Evolutionary conservation across 2,888 invertebrate species (phyloP).

Genomic region (Danaus chrysippus): DNA sequence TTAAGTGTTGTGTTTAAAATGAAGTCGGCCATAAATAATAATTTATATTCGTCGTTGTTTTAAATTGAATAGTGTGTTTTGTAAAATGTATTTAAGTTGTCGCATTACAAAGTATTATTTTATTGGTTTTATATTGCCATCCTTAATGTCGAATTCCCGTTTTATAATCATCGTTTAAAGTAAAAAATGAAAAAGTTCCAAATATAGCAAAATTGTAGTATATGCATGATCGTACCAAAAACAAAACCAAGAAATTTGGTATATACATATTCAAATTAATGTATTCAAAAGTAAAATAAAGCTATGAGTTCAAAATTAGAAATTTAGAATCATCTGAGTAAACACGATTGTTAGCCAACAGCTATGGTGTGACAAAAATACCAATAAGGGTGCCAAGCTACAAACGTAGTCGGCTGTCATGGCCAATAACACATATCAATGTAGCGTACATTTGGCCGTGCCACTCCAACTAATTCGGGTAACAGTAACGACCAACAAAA

Average conservation of each 20-base stretch:
- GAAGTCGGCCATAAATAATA: slow-evolving; percentile 53
- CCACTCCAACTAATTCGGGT: slow-evolving; percentile 47
- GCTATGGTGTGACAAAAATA: slow-evolving; percentile 59
- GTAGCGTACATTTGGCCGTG: slow-evolving; percentile 71
- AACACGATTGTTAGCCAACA: slow-evolving; percentile 50
- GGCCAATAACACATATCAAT: slow-evolving; percentile 72
- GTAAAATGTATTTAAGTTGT: slow-evolving; percentile 18
- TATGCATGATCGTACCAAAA: no score
- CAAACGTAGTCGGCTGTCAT: slow-evolving; percentile 61
- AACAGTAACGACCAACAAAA: slow-evolving; percentile 16
- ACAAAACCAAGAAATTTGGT: background rate
- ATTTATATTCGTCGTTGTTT: slow-evolving; percentile 40
- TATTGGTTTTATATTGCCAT: no score
- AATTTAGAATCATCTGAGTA: slow-evolving; percentile 70
- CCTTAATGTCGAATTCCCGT: no score
- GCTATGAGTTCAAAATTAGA: slow-evolving; percentile 54
- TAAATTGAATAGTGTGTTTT: slow-evolving; percentile 34
- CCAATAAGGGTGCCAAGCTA: slow-evolving; percentile 47
- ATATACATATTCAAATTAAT: no score
- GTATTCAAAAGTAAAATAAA: slow-evolving; percentile 17
- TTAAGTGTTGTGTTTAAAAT: slow-evolving; percentile 63
- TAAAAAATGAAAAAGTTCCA: no score
- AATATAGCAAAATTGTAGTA: no score
- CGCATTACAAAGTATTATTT: no score
- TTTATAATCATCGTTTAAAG: no score